Percentiles rank a stretch among this genome's conserved stretches.
Conservation (phyloP, 2,888 invertebrate species). For the Agrotis ipsilon region DNA sequence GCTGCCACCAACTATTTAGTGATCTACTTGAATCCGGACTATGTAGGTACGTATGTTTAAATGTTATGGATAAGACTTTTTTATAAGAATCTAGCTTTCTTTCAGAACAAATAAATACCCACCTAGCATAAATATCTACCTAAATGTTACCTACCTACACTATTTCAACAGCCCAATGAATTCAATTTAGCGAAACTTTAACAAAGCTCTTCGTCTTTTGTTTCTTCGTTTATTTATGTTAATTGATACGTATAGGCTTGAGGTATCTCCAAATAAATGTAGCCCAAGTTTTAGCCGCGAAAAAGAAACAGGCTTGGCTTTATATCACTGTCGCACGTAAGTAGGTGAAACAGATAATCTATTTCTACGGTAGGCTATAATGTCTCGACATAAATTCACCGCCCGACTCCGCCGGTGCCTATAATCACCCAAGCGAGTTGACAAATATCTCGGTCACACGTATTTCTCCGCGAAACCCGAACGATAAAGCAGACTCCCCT, state of each 20-base stretch:
- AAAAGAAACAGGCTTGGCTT: constrained; percentile 57
- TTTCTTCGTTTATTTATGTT: constrained; percentile 59
- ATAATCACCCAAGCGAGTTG: constrained; percentile 71
- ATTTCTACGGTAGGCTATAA: constrained; percentile 69
- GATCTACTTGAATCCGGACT: constrained; percentile 76
- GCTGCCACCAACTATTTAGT: constrained; percentile 80
- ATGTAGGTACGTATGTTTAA: constrained; percentile 58
- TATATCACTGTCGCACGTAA: constrained; percentile 68
- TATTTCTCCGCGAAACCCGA: constrained; percentile 55
- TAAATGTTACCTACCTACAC: constrained; percentile 5
- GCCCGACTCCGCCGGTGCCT: constrained; percentile 65
- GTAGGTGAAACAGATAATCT: constrained; percentile 69
- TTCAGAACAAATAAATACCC: background rate
- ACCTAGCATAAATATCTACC: background rate
- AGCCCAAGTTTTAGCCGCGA: constrained; percentile 48
- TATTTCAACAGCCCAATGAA: constrained; percentile 42
- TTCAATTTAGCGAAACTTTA: constrained; percentile 50
- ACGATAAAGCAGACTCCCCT: constrained; percentile 48
- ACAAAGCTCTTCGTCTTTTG: constrained; percentile 46
- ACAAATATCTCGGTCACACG: constrained; percentile 69
- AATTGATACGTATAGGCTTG: constrained; percentile 60
- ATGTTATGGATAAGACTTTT: constrained; percentile 64
- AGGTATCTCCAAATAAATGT: constrained; percentile 58
- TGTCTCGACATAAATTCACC: constrained; percentile 66
- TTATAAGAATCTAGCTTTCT: background rate